phyloP scores from a whole-genome alignment of 2,888 invertebrate genomes.

The Dexiosoma caninum region DNA sequence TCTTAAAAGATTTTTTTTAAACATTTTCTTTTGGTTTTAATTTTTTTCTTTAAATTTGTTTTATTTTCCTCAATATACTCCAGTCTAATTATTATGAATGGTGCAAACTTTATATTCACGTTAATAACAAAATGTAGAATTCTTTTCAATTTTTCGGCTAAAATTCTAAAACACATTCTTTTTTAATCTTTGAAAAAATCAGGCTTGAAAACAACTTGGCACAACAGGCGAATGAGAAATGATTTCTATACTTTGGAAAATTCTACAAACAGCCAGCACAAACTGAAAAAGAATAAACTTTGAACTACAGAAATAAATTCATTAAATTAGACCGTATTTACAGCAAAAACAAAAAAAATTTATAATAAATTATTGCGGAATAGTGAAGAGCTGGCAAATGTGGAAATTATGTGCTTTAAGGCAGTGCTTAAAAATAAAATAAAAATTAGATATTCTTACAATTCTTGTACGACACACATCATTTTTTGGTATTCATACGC shows the following conservation, averaged over 20 bases:
- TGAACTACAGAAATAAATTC: not conserved
- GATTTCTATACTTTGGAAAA: not conserved
- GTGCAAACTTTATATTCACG: conserved; percentile 32
- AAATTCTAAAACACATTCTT: conserved; percentile 41
- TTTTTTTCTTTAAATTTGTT: not conserved
- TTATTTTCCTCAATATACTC: not conserved
- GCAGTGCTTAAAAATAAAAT: too few species aligned
- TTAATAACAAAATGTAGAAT: conserved; percentile 14
- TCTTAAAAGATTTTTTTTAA: not conserved
- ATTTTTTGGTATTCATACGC: conserved; percentile 95
- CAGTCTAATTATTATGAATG: conserved; percentile 17
- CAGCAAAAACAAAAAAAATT: too few species aligned
- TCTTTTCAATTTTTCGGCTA: conserved; percentile 25
- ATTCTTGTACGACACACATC: conserved; percentile 97
- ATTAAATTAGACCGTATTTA: too few species aligned
- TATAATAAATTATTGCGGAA: too few species aligned
- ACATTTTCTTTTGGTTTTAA: not conserved
- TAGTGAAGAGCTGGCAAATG: too few species aligned
- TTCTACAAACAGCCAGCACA: too few species aligned
- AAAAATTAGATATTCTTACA: conserved; percentile 91
- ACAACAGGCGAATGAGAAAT: not conserved
- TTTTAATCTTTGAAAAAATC: not conserved
- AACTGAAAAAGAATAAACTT: too few species aligned
- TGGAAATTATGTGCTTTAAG: too few species aligned
- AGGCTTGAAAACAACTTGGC: not conserved